Evolutionary conservation across 2,797 vertebrate genomes (phyloP).

Genomic region (Lateolabrax maculatus): DNA sequence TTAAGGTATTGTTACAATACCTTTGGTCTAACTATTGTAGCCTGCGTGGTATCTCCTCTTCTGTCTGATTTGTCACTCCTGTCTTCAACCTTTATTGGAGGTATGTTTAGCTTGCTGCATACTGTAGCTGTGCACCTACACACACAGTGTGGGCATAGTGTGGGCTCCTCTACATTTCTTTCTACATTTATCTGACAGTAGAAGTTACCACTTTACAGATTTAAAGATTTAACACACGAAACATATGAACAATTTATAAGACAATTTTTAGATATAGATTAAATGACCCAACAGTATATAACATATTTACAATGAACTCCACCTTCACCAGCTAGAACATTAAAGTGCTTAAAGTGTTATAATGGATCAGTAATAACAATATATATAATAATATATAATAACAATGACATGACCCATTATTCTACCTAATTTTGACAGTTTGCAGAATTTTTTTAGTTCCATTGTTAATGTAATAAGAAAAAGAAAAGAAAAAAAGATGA

Average conservation of each 20-base stretch:
- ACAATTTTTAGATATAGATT: neutral
- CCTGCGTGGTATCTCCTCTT: neutral
- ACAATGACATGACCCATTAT: neutral
- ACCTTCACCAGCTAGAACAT: neutral
- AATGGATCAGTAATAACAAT: neutral
- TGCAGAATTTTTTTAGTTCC: neutral
- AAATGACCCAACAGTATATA: neutral
- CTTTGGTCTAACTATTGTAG: neutral
- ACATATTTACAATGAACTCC: neutral
- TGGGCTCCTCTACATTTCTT: slow-evolving; percentile 6
- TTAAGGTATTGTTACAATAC: neutral
- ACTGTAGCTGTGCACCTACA: slow-evolving; percentile 30
- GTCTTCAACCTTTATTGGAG: neutral
- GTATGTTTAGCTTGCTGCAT: slow-evolving; percentile 12
- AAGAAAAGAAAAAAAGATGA: neutral
- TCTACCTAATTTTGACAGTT: neutral
- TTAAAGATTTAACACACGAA: neutral
- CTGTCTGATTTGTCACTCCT: neutral
- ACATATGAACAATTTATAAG: neutral
- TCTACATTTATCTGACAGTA: neutral
- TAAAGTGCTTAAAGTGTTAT: neutral
- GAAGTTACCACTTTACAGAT: neutral
- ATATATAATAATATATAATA: neutral
- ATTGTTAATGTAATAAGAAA: neutral
- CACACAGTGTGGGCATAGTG: slow-evolving; percentile 16